Percentiles rank a stretch among this genome's conserved stretches.
phyloP scores from a whole-genome alignment of 2,888 invertebrate species.

The Tetranychus piercei region DNA sequence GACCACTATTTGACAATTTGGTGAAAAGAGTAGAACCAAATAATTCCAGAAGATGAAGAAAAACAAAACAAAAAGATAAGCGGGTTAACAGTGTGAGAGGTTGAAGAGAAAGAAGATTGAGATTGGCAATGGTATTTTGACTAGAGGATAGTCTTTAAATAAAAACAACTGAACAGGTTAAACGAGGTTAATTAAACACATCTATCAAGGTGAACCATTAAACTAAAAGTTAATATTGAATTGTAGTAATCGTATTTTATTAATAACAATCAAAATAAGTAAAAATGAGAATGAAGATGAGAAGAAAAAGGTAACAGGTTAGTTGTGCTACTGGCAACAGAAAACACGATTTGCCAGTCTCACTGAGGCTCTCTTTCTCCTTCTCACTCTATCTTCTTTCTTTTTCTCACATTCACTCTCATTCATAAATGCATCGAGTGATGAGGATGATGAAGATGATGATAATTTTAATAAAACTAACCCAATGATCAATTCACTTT shows the following conservation, averaged over 20 bases:
- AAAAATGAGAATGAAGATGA: slow-evolving; percentile 1
- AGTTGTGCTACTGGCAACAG: neutral
- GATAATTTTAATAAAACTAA: neutral
- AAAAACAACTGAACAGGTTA: neutral
- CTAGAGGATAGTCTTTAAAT: neutral
- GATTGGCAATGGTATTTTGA: neutral
- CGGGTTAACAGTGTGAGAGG: neutral
- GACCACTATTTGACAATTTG: neutral
- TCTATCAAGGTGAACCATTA: neutral
- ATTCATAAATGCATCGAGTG: neutral
- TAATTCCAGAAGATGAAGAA: neutral
- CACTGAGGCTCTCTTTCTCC: slow-evolving; percentile 1
- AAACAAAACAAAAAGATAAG: neutral
- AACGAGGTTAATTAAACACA: too few relatives aligned
- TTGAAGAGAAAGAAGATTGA: neutral
- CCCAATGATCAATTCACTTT: too few relatives aligned
- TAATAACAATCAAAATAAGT: neutral
- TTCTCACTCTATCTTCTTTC: slow-evolving; percentile 4
- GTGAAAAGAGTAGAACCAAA: neutral
- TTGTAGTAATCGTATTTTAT: neutral
- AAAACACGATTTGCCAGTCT: slow-evolving; percentile 1
- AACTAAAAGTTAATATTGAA: neutral
- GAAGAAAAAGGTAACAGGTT: slow-evolving; percentile 3
- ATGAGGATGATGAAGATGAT: neutral
- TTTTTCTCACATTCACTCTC: slow-evolving; percentile 2